These are phyloP conservation scores for Sciurus vulgaris DNA, from an alignment of 2,797 vertebrate species.

Conservation along the genomic window DNA sequence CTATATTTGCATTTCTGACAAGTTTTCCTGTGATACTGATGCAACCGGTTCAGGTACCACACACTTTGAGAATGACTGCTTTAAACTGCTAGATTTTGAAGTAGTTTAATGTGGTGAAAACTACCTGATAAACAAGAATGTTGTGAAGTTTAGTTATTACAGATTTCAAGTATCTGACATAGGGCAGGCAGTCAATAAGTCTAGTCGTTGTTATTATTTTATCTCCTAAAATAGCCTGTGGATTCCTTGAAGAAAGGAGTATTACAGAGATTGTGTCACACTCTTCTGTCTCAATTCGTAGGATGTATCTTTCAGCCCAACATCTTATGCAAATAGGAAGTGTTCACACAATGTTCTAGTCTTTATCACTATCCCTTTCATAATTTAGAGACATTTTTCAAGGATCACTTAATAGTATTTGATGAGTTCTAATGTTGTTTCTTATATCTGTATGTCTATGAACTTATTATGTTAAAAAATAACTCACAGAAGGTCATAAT, in stretches of 20 bases:
- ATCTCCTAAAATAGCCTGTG: not conserved
- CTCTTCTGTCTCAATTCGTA: not conserved
- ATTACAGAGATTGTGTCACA: not conserved
- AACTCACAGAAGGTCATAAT: not conserved
- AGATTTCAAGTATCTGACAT: not conserved
- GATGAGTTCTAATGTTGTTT: conserved; percentile 34
- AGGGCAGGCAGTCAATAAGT: not conserved
- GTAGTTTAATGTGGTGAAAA: not conserved
- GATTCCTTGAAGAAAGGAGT: not conserved
- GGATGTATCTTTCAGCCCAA: not conserved
- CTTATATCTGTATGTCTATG: not conserved
- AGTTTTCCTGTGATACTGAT: not conserved
- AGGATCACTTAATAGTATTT: not conserved
- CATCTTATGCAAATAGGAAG: not conserved
- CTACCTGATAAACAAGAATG: not conserved
- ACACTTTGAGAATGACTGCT: conserved; percentile 10
- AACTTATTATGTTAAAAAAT: conserved; percentile 27
- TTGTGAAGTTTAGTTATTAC: not conserved
- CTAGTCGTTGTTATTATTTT: not conserved
- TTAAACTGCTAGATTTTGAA: not conserved
- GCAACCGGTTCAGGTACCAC: not conserved
- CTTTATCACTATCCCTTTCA: not conserved
- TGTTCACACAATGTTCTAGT: not conserved
- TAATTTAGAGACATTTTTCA: conserved; percentile 2
- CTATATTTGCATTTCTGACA: not conserved